Conservation (phyloP, 2,888 invertebrate species). For the Calameuta filiformis region DNA sequence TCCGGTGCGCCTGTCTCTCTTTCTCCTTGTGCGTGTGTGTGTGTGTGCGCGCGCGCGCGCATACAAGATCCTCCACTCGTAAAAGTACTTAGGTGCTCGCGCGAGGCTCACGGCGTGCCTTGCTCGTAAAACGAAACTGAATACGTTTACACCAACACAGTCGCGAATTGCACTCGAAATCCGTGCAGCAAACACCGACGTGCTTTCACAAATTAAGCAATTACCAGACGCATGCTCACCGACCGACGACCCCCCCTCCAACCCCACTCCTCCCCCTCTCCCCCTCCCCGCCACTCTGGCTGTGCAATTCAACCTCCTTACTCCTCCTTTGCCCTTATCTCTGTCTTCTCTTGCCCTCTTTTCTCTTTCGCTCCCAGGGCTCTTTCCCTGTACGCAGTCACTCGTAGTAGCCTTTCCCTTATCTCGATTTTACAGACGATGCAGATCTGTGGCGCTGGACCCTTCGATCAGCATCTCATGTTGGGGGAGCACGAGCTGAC, state of each 20-base stretch:
- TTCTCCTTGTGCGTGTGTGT: no score
- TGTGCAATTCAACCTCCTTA: not conserved
- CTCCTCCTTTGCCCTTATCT: not conserved
- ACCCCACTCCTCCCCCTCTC: not conserved
- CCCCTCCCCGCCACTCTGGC: not conserved
- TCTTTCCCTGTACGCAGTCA: not conserved
- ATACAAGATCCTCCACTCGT: constrained; percentile 17
- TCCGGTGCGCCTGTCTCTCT: not conserved
- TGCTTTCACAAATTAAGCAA: constrained; percentile 63
- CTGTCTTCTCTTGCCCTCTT: constrained; percentile 7
- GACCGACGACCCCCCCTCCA: constrained; percentile 2
- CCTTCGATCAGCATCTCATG: constrained; percentile 59
- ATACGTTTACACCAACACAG: constrained; percentile 36
- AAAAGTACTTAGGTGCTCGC: constrained; percentile 35
- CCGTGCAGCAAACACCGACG: constrained; percentile 31
- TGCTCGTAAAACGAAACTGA: constrained; percentile 61
- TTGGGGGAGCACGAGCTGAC: constrained; percentile 57
- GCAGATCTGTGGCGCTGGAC: constrained; percentile 58
- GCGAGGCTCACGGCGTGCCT: constrained; percentile 40
- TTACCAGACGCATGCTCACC: constrained; percentile 50
- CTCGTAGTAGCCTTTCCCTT: constrained; percentile 1
- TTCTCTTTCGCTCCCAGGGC: not conserved
- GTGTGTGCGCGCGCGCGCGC: not conserved
- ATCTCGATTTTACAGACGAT: constrained; percentile 49
- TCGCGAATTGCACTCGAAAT: constrained; percentile 32